Evolutionary conservation across 2,888 invertebrate genomes (phyloP), one percentile per base, ranked within the genome.

Genomic region (Polylopha cassiicola): DNA sequence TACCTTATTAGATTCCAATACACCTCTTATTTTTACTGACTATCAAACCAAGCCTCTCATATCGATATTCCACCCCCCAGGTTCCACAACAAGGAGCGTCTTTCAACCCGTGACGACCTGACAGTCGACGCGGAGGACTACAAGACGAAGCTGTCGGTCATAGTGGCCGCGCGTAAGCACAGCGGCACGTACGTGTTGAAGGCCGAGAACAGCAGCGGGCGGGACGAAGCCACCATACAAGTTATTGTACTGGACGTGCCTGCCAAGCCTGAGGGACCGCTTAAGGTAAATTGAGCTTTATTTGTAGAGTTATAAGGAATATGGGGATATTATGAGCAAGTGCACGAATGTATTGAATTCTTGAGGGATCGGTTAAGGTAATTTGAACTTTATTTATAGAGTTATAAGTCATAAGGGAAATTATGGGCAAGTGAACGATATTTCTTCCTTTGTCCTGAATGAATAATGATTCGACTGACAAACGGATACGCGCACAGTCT

Each of bases 251-350:
- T 97, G 34, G 97, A 95, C 65, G 93, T 92, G 64, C 98, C 98
- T 1, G 90, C 91, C n/a, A 92, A 94, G 63, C 97, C 97, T 20
- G 95, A 96, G 73, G 98, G 97, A 47, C 97, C 97, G 5, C 87
- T 98, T 13, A 93, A 93, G 82, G 91, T 93, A 34, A 23, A 2
- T 16, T 7, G 1, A 5, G 9, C 39, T 8, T 22, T 24, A 29
- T 13, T 2, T 17, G 3, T 6, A 9, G 1, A 1, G 4, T n/a
- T 4, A n/a, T 24, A 28, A 7, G 10, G 20, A 15, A n/a, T n/a
- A n/a, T n/a, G n/a, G n/a, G n/a, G n/a, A n/a, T n/a, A n/a, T n/a
- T n/a, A n/a, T n/a, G n/a, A n/a, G n/a, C n/a, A n/a, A n/a, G n/a
- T n/a, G n/a, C n/a, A n/a, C n/a, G n/a, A n/a, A n/a, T n/a, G n/a